These are phyloP conservation scores for Anguilla japonica DNA, from an alignment of 2,113 vertebrate genomes.

Conservation along the genomic window DNA sequence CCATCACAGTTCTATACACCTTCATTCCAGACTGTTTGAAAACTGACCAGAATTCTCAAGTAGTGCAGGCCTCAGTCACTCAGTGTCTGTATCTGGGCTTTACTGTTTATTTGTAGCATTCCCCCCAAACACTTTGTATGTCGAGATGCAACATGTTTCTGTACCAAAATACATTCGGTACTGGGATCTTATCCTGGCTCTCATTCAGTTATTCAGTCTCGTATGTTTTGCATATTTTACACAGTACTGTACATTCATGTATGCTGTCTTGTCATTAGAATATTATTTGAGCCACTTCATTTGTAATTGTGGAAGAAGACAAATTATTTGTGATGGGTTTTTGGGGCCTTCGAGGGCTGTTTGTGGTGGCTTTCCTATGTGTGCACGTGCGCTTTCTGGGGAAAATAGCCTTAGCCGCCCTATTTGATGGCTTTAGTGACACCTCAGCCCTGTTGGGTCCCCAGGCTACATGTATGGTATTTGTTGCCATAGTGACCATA, in stretches of 20 bases:
- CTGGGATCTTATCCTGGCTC: neutral
- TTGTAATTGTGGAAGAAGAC: neutral
- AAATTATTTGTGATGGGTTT: neutral
- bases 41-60: neutral
- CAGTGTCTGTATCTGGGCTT: neutral
- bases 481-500: constrained; percentile 18
- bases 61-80: neutral
- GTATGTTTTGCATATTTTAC: neutral
- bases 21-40: neutral
- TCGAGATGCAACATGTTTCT: neutral
- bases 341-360: neutral
- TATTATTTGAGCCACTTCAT: neutral
- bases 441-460: neutral
- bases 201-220: neutral
- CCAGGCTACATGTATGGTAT: neutral
- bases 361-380: neutral
- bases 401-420: neutral
- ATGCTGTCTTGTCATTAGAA: neutral
- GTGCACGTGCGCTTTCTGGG: neutral
- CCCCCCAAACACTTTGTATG: neutral
- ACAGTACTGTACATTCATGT: neutral
- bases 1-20: neutral
- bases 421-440: neutral
- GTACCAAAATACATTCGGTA: neutral
- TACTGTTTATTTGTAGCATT: neutral